Conservation (phyloP, 2,888 invertebrate species). For the Agonopterix arenella region DNA sequence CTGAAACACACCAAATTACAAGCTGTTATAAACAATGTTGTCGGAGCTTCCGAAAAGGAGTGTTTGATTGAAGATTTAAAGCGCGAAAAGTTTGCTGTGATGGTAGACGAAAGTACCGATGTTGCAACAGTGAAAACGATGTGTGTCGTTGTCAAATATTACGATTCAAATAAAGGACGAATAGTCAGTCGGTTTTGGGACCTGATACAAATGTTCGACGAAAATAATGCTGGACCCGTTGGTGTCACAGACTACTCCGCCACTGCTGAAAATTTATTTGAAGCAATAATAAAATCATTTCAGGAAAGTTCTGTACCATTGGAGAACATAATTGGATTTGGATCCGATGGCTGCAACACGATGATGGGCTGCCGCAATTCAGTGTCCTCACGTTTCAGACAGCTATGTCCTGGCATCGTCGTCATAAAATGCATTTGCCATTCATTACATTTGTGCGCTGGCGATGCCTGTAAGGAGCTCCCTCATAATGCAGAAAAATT, state of each 20-base stretch:
- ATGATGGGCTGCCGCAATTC: conserved; percentile 15
- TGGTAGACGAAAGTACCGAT: conserved; percentile 11
- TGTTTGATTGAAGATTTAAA: background rate
- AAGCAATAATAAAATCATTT: background rate
- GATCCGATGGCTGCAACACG: conserved; percentile 13
- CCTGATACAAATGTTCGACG: background rate
- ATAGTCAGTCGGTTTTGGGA: conserved; percentile 1
- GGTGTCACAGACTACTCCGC: background rate
- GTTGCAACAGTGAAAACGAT: conserved; percentile 7
- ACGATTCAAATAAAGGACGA: conserved; percentile 1
- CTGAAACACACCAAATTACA: conserved; percentile 10
- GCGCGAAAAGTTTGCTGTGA: conserved; percentile 10
- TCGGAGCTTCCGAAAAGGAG: background rate
- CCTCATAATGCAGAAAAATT: conserved; percentile 12
- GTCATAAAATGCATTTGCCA: conserved; percentile 17
- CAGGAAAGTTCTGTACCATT: background rate
- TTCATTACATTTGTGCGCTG: conserved; percentile 14
- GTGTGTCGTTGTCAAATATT: conserved; percentile 5
- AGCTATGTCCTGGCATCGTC: conserved; percentile 11
- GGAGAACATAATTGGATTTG: conserved; percentile 7
- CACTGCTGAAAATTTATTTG: background rate
- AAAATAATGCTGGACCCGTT: background rate
- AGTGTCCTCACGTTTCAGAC: conserved; percentile 10
- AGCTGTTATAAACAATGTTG: conserved; percentile 8
- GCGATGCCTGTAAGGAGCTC: conserved; percentile 12